phyloP scores from a whole-genome alignment of 2,113 vertebrate species.

The Nanorana parkeri region DNA sequence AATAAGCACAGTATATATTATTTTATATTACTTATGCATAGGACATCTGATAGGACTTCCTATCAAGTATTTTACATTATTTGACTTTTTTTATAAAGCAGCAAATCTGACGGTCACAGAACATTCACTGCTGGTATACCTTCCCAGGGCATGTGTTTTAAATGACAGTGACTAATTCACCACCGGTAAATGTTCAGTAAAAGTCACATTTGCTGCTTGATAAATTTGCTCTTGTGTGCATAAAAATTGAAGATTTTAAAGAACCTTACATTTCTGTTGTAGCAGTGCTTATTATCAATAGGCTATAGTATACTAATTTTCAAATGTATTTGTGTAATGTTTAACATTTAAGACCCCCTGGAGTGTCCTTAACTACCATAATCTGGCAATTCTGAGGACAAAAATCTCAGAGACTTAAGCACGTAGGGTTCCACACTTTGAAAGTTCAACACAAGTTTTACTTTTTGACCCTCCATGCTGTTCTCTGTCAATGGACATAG shows the following conservation, averaged over 20 bases:
- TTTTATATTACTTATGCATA: no score
- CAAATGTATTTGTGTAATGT: constrained; percentile 7
- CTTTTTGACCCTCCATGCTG: constrained; percentile 20
- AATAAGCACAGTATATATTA: no score
- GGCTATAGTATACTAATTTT: neutral
- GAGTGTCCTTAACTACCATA: constrained; percentile 13
- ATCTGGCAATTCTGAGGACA: constrained; percentile 1
- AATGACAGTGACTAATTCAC: no score
- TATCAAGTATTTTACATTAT: no score
- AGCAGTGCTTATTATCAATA: constrained; percentile 3
- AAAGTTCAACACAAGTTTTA: neutral
- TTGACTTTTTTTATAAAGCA: no score
- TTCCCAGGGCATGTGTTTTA: no score
- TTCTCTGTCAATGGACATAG: constrained; percentile 11
- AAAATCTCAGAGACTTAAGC: constrained; percentile 18
- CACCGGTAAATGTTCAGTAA: no score
- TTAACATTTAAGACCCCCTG: constrained; percentile 19
- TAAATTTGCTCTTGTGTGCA: neutral
- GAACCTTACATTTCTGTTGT: neutral
- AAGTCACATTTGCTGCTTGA: no score
- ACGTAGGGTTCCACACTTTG: constrained; percentile 11
- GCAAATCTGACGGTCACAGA: no score
- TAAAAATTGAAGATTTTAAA: neutral
- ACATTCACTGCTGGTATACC: no score
- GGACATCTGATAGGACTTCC: no score